Evolutionary conservation across 1,140 invertebrate species (phyloP).

Genomic region (Camponotus vicinus): DNA sequence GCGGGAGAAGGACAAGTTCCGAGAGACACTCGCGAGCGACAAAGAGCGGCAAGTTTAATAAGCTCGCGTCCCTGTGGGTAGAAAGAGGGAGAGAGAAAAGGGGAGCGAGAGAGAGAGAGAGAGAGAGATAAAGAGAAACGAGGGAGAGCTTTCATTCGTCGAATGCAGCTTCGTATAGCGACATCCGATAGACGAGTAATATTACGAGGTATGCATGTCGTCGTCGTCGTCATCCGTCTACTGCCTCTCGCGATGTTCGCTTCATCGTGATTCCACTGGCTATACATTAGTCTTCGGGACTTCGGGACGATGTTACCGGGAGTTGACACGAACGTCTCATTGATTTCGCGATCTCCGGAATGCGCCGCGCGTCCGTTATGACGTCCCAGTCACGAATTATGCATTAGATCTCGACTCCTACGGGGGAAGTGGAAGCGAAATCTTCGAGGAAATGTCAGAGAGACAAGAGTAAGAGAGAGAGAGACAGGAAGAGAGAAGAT

Average conservation of each 20-base stretch:
- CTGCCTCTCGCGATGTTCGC: constrained; percentile 32
- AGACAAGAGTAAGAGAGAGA: background rate
- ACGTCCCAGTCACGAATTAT: constrained; percentile 61
- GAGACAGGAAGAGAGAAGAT: too few species aligned
- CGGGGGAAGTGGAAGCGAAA: background rate
- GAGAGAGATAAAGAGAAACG: background rate
- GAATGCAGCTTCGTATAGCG: constrained; percentile 29
- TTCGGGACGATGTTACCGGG: constrained; percentile 44
- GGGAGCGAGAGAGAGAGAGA: background rate
- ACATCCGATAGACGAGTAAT: constrained; percentile 54
- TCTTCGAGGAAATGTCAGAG: constrained; percentile 15
- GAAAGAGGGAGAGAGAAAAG: background rate
- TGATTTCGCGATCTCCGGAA: constrained; percentile 61
- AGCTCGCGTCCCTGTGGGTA: constrained; percentile 27
- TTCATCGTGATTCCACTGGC: constrained; percentile 55
- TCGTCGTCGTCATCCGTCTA: constrained; percentile 46
- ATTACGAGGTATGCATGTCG: constrained; percentile 37
- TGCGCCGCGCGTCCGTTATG: constrained; percentile 46
- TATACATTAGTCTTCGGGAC: constrained; percentile 50
- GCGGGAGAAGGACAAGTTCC: constrained; percentile 3
- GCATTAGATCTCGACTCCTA: constrained; percentile 40
- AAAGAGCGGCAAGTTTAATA: constrained; percentile 42
- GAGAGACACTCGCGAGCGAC: constrained; percentile 8
- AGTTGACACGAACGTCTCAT: constrained; percentile 60
- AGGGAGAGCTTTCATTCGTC: constrained; percentile 19